Evolutionary conservation across 2,797 vertebrate species (phyloP).

Genomic region (Huso huso): DNA sequence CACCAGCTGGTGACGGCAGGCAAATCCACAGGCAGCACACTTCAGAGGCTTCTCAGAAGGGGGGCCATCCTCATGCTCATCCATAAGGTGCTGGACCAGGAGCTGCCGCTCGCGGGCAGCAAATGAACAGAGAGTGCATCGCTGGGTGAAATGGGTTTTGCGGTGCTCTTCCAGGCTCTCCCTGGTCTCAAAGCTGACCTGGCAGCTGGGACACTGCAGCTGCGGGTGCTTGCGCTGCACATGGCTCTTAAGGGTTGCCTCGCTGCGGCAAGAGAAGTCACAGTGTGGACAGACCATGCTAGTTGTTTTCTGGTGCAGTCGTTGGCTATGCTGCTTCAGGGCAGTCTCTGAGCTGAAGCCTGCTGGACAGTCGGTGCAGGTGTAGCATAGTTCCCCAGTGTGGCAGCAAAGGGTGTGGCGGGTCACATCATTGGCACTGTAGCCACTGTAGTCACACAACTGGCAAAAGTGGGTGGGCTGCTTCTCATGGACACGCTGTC

Average conservation of each 20-base stretch:
- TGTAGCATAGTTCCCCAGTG: slow-evolving; percentile 59
- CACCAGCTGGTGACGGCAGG: slow-evolving; percentile 78
- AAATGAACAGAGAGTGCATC: slow-evolving; percentile 74
- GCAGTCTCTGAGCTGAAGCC: slow-evolving; percentile 80
- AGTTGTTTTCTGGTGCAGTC: slow-evolving; percentile 59
- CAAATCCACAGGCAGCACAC: slow-evolving; percentile 77
- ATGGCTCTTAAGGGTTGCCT: slow-evolving; percentile 63
- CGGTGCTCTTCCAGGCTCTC: slow-evolving; percentile 63
- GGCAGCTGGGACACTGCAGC: slow-evolving; percentile 61
- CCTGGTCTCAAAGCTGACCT: slow-evolving; percentile 53
- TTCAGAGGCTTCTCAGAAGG: slow-evolving; percentile 54
- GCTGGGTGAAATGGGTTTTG: slow-evolving; percentile 66
- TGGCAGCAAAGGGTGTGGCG: slow-evolving; percentile 84
- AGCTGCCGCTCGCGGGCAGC: slow-evolving; percentile 71
- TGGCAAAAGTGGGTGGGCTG: slow-evolving; percentile 77
- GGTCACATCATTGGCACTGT: slow-evolving; percentile 75
- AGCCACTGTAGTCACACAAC: slow-evolving; percentile 82
- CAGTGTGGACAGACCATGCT: slow-evolving; percentile 54
- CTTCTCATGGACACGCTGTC: slow-evolving; percentile 76
- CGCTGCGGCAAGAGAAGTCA: slow-evolving; percentile 58
- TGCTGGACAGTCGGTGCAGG: slow-evolving; percentile 70
- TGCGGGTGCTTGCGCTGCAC: slow-evolving; percentile 65
- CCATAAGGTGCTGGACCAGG: slow-evolving; percentile 75
- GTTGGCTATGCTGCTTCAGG: slow-evolving; percentile 77
- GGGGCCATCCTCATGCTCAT: slow-evolving; percentile 63